Evolutionary conservation across 1,140 invertebrate genomes (phyloP).

Genomic region (Megalopta genalis): DNA sequence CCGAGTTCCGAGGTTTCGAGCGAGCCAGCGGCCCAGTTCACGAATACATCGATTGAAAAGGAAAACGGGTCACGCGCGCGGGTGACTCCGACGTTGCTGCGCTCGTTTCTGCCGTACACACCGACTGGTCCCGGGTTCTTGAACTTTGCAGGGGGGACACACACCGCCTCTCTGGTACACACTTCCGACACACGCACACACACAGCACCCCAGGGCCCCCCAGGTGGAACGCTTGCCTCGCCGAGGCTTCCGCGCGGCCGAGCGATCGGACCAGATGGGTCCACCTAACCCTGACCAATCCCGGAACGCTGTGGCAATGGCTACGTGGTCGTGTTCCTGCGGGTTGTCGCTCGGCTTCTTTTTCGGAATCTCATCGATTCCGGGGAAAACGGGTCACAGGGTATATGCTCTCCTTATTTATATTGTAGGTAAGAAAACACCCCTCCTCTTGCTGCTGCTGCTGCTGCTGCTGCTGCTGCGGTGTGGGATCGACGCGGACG

Average conservation of each 20-base stretch:
- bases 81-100: slow-evolving; percentile 36
- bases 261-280: neutral
- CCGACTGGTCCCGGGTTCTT: slow-evolving; percentile 34
- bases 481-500: too few species aligned
- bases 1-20: slow-evolving; percentile 32
- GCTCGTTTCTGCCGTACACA: slow-evolving; percentile 34
- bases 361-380: slow-evolving; percentile 51
- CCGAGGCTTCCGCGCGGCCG: too few species aligned
- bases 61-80: slow-evolving; percentile 48
- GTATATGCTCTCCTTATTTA: neutral
- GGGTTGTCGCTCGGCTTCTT: slow-evolving; percentile 4
- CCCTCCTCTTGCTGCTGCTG: neutral
- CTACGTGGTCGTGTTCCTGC: slow-evolving; percentile 46
- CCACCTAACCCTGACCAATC: neutral
- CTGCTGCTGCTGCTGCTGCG: neutral
- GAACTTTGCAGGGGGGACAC: slow-evolving; percentile 37
- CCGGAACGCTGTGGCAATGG: slow-evolving; percentile 32
- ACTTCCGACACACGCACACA: slow-evolving; percentile 8
- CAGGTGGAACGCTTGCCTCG: too few species aligned
- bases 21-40: slow-evolving; percentile 36
- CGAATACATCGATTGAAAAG: slow-evolving; percentile 50
- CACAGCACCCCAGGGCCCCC: too few species aligned
- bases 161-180: neutral
- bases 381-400: slow-evolving; percentile 59
- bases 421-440: neutral